Conservation (phyloP, 2,113 vertebrate genomes). For the Urocolius indicus region DNA sequence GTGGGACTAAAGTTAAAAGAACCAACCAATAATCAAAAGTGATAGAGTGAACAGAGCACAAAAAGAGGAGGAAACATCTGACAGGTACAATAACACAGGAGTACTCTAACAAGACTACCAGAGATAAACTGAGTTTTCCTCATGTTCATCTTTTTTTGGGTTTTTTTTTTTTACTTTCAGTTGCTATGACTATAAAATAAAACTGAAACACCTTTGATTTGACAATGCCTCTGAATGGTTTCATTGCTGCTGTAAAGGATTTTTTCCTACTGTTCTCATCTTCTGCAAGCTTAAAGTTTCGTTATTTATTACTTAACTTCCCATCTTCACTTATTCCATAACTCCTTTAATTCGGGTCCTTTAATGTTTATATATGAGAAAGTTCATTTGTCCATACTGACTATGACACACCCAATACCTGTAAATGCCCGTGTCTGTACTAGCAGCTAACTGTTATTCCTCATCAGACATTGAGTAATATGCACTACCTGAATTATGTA, state of each 20-base stretch:
- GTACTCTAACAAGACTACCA: constrained; percentile 1
- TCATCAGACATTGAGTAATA: constrained; percentile 55
- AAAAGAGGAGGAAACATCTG: constrained; percentile 31
- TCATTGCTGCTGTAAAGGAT: constrained; percentile 20
- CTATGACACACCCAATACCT: constrained; percentile 28
- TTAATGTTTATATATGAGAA: constrained; percentile 30
- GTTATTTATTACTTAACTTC: neutral
- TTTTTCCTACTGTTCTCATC: neutral
- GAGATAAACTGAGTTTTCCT: constrained; percentile 7
- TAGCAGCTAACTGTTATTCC: constrained; percentile 55
- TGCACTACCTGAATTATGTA: constrained; percentile 65
- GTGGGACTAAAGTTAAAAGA: neutral
- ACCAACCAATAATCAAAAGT: neutral
- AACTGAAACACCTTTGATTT: neutral
- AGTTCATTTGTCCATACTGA: neutral
- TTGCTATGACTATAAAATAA: neutral
- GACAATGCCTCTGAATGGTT: neutral
- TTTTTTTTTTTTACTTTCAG: neutral
- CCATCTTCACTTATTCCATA: neutral
- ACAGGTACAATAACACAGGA: neutral
- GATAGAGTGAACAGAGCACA: constrained; percentile 58
- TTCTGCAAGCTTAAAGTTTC: constrained; percentile 1
- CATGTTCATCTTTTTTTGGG: neutral
- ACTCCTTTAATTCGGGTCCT: neutral
- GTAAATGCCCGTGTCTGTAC: constrained; percentile 47